Conservation (phyloP, 2,113 vertebrate genomes). For the Aegithalos caudatus region DNA sequence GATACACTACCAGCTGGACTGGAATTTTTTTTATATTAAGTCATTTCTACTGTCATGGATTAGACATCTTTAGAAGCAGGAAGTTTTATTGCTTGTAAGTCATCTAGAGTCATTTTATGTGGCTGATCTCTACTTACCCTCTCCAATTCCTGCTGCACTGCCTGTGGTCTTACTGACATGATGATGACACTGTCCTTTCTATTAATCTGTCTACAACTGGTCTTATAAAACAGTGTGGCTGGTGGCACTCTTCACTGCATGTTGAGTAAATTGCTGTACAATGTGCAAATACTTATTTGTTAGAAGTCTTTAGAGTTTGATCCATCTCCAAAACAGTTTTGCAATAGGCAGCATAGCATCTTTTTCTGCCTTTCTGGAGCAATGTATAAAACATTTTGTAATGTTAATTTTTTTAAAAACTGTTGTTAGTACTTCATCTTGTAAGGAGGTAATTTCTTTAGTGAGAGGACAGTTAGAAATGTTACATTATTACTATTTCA, state of each 20-base stretch:
- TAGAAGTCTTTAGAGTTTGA: neutral
- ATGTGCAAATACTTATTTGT: neutral
- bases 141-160: neutral
- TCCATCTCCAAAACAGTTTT: neutral
- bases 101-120: neutral
- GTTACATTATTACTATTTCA: neutral
- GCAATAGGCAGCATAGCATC: neutral
- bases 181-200: conserved; percentile 24
- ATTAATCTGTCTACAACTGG: conserved; percentile 26
- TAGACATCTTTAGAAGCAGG: neutral
- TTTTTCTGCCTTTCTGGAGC: neutral
- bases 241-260: neutral
- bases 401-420: neutral
- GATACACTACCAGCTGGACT: neutral
- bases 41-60: neutral
- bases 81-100: neutral
- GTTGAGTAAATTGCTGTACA: neutral
- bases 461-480: neutral
- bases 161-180: conserved; percentile 17
- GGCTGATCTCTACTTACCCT: neutral
- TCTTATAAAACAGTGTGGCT: conserved; percentile 10
- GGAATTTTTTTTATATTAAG: neutral
- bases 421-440: neutral
- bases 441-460: neutral
- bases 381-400: neutral